phyloP scores from a whole-genome alignment of 2,888 invertebrate genomes.

The Pharmacophagus antenor region DNA sequence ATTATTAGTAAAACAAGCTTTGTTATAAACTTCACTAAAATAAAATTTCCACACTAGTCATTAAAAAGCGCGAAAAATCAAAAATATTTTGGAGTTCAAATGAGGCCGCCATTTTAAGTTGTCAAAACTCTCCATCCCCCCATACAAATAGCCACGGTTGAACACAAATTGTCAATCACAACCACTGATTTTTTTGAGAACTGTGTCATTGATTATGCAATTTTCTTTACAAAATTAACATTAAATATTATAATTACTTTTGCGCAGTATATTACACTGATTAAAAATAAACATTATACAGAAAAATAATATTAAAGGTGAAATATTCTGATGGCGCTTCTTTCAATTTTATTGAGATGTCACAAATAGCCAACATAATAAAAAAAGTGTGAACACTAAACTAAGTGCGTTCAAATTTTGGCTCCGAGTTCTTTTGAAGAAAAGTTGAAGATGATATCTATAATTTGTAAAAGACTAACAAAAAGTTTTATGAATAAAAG shows the following conservation, averaged over 20 bases:
- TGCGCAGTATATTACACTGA: neutral
- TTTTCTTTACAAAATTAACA: constrained; percentile 4
- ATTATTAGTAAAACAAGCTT: constrained; percentile 30
- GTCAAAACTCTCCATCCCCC: constrained; percentile 63
- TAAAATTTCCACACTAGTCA: constrained; percentile 25
- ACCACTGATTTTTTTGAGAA: constrained; percentile 34
- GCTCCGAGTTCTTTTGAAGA: neutral
- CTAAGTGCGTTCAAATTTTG: constrained; percentile 12
- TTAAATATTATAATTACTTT: constrained; percentile 3
- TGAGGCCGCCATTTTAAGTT: constrained; percentile 79
- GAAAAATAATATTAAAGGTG: constrained; percentile 32
- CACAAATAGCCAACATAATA: constrained; percentile 39
- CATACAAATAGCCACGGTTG: constrained; percentile 70
- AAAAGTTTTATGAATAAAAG: too few species aligned
- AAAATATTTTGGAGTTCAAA: constrained; percentile 66
- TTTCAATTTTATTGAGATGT: constrained; percentile 69
- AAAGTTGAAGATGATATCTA: neutral
- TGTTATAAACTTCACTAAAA: constrained; percentile 26
- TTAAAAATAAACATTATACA: constrained; percentile 20
- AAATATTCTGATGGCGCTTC: constrained; percentile 70
- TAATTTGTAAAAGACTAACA: too few species aligned
- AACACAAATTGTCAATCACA: constrained; percentile 65
- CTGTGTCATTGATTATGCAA: constrained; percentile 27
- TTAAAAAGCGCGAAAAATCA: constrained; percentile 39
- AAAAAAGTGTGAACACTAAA: constrained; percentile 32